Conservation (phyloP, 1,140 invertebrate genomes). For the Stegodyphus dumicola region DNA sequence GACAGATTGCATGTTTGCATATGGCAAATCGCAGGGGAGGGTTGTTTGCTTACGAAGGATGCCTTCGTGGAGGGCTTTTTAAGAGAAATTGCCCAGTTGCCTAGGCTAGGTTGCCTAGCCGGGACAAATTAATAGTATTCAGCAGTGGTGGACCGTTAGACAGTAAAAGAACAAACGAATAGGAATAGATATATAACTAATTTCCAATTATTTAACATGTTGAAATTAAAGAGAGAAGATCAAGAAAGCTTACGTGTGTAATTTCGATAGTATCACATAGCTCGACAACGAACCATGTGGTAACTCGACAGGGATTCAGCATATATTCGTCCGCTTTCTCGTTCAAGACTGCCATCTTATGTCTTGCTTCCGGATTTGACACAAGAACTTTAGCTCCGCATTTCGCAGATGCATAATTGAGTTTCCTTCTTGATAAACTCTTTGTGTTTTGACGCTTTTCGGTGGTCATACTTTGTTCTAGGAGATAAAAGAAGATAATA, state of each 20-base stretch:
- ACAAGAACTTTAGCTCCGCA: conserved; percentile 97
- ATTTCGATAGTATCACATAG: conserved; percentile 96
- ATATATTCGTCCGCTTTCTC: conserved; percentile 95
- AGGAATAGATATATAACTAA: too few species aligned
- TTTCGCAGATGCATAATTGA: conserved; percentile 93
- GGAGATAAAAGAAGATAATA: not conserved
- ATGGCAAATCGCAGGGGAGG: too few species aligned
- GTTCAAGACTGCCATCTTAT: conserved; percentile 81
- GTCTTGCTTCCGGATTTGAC: conserved; percentile 89
- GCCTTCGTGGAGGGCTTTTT: too few species aligned
- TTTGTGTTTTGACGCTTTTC: not conserved
- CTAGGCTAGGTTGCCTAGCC: too few species aligned
- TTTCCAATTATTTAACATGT: too few species aligned
- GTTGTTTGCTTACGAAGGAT: too few species aligned
- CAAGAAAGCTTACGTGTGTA: conserved; percentile 73
- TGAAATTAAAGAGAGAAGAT: too few species aligned
- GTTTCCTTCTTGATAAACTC: conserved; percentile 67
- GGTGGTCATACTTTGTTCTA: not conserved
- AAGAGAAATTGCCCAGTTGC: too few species aligned
- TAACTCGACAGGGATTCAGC: conserved; percentile 87
- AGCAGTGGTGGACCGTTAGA: too few species aligned
- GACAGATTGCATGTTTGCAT: too few species aligned
- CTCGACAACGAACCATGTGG: conserved; percentile 96
- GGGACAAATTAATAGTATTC: too few species aligned
- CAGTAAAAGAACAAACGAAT: too few species aligned